Percentiles rank a stretch among this genome's conserved stretches.
Evolutionary conservation across 2,797 vertebrate genomes (phyloP).

Genomic region (Picus viridis): DNA sequence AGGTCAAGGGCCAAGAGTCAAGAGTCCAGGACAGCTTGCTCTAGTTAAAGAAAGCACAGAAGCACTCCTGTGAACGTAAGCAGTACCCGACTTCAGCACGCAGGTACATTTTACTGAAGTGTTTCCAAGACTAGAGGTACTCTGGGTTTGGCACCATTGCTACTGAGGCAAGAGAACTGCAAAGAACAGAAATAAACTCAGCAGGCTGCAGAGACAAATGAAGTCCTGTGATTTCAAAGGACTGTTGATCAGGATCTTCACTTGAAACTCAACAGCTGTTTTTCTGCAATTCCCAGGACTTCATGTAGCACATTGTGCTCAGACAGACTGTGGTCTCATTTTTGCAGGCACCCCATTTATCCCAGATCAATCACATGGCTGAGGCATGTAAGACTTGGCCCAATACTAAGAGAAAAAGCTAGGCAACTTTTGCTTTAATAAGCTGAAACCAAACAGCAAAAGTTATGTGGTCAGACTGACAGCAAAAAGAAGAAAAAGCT

Average conservation of each 20-base stretch:
- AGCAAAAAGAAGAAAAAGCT: neutral
- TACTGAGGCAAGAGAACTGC: neutral
- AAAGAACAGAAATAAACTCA: neutral
- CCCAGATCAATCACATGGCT: neutral
- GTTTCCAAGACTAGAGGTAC: neutral
- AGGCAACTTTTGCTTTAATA: neutral
- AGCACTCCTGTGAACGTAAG: fast-evolving
- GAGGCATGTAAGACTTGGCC: neutral
- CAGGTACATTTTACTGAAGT: neutral
- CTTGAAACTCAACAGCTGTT: neutral
- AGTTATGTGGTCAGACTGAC: neutral
- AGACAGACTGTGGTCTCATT: neutral
- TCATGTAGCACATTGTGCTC: neutral
- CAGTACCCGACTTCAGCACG: neutral
- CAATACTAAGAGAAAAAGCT: neutral
- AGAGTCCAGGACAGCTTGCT: neutral
- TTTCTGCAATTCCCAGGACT: neutral
- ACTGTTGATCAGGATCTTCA: neutral
- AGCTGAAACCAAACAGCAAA: neutral
- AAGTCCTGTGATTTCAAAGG: neutral
- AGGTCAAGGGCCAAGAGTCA: neutral
- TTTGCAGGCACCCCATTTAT: neutral
- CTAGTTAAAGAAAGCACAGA: neutral
- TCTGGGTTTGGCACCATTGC: neutral
- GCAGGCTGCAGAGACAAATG: neutral